phyloP scores from a whole-genome alignment of 2,888 invertebrate genomes.

The Lottia gigantea region DNA sequence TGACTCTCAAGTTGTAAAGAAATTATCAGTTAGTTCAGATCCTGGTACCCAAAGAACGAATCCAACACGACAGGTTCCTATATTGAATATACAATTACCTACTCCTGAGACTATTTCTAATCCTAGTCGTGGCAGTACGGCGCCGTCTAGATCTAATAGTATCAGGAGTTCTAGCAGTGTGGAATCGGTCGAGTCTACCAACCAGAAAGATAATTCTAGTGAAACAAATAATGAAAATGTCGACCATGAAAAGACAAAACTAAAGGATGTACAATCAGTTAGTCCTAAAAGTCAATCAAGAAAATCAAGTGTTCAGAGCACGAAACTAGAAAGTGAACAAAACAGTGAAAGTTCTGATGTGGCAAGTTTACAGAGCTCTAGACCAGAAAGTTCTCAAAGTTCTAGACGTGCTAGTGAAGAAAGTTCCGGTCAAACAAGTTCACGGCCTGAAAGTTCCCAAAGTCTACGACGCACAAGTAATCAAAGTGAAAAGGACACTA shows the following conservation, averaged over 20 bases:
- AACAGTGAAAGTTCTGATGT: background rate
- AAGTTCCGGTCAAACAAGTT: background rate
- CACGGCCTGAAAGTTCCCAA: background rate
- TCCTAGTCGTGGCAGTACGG: background rate
- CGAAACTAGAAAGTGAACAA: background rate
- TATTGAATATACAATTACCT: background rate
- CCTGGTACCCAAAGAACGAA: background rate
- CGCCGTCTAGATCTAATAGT: no score
- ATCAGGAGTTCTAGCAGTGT: background rate
- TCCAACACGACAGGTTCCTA: background rate
- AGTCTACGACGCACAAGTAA: background rate
- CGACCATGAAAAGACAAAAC: background rate
- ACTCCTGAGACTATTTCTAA: background rate
- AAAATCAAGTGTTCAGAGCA: background rate
- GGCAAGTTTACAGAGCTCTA: background rate
- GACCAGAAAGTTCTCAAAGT: background rate
- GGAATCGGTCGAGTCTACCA: background rate
- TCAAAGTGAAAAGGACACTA: no score
- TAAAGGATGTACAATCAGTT: background rate
- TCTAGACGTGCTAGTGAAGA: background rate
- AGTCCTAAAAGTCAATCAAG: background rate
- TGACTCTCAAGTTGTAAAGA: slow-evolving; percentile 9
- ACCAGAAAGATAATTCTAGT: background rate
- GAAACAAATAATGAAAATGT: slow-evolving; percentile 5
- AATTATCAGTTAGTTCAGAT: background rate